These are phyloP conservation scores for Pharmacophagus antenor DNA, from an alignment of 2,888 invertebrate species.

Conservation along the genomic window DNA sequence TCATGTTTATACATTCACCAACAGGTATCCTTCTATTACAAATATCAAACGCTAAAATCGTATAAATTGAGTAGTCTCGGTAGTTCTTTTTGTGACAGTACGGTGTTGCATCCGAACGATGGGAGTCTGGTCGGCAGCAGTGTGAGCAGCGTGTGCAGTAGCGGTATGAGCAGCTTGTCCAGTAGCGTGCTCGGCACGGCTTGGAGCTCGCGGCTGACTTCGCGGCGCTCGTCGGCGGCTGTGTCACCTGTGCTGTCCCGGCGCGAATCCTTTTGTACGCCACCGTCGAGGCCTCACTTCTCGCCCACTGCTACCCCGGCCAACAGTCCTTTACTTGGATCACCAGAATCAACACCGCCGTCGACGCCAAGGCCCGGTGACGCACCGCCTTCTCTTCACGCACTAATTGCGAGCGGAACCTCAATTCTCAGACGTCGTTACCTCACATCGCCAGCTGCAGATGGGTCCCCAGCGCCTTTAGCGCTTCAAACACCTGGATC, in stretches of 20 bases:
- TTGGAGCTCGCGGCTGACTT: constrained; percentile 84
- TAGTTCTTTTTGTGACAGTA: constrained; percentile 72
- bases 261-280: constrained; percentile 88
- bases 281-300: constrained; percentile 84
- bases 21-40: constrained; percentile 63
- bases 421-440: constrained; percentile 72
- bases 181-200: constrained; percentile 76
- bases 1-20: constrained; percentile 92
- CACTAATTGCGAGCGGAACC: constrained; percentile 76
- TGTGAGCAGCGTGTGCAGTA: constrained; percentile 82
- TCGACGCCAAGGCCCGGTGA: constrained; percentile 84
- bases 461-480: constrained; percentile 83
- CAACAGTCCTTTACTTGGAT: constrained; percentile 88
- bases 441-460: constrained; percentile 80
- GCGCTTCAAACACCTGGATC: constrained; percentile 82
- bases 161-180: constrained; percentile 79
- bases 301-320: constrained; percentile 93
- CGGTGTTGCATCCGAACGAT: constrained; percentile 94
- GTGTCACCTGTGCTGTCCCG: constrained; percentile 83
- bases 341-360: constrained; percentile 79
- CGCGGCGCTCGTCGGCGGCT: constrained; percentile 77
- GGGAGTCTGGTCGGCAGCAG: constrained; percentile 86
- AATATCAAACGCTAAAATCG: neutral
- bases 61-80: constrained; percentile 24
- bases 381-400: constrained; percentile 74